A percentile compares a stretch with the other conserved stretches of the same genome.
Evolutionary conservation across 2,888 invertebrate genomes (phyloP).

Genomic region (Cryptocheilus praepositus): DNA sequence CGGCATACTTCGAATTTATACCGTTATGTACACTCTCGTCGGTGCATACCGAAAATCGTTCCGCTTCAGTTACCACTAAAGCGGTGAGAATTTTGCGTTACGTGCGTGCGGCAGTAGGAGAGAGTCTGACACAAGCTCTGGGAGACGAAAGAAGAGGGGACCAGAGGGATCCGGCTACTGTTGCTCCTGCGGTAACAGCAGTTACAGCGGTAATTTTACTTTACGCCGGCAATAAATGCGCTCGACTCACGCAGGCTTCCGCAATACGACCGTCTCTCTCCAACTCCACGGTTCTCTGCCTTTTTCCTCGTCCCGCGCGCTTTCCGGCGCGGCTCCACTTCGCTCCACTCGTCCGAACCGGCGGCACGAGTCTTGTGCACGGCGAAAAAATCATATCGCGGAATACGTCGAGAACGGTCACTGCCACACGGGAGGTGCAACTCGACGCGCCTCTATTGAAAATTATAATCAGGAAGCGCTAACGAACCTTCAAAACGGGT

Average conservation of each 20-base stretch:
- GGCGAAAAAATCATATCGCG: not conserved
- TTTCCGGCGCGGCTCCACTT: not conserved
- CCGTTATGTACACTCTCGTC: constrained; percentile 41
- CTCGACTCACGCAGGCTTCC: constrained; percentile 65
- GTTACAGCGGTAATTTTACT: constrained; percentile 69
- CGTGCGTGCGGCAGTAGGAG: constrained; percentile 32
- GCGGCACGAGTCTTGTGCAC: not conserved
- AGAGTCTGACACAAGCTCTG: not conserved
- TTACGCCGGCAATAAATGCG: constrained; percentile 69
- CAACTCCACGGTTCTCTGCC: constrained; percentile 2
- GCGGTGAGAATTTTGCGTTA: constrained; percentile 67
- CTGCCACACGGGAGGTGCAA: not conserved
- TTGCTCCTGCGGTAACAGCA: constrained; percentile 56
- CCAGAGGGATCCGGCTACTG: constrained; percentile 8
- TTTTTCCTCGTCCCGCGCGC: not conserved
- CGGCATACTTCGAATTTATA: constrained; percentile 28
- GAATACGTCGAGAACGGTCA: not conserved
- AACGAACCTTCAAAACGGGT: too few relatives aligned
- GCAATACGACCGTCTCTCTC: constrained; percentile 43
- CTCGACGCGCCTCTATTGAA: too few relatives aligned
- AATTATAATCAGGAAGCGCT: too few relatives aligned
- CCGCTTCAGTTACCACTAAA: constrained; percentile 64
- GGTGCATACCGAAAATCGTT: constrained; percentile 66
- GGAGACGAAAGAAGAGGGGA: constrained; percentile 14
- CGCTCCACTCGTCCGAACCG: not conserved